Conservation (phyloP, 1,140 invertebrate species). For the Drosophila albomicans region DNA sequence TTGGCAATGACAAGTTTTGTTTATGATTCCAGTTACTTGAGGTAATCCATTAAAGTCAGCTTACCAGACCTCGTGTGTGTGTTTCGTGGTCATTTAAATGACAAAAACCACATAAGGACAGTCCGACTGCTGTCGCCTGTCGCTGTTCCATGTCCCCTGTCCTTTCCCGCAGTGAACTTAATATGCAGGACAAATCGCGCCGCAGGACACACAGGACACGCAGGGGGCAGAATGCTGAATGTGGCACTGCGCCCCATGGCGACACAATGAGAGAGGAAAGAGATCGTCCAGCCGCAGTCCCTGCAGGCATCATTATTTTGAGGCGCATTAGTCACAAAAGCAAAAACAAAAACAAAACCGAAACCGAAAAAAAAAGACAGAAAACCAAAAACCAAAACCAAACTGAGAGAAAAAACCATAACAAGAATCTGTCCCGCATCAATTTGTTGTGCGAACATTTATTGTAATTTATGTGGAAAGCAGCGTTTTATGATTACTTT, state of each 20-base stretch:
- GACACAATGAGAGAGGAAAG: not conserved
- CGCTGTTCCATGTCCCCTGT: too few relatives aligned
- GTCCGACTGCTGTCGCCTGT: not conserved
- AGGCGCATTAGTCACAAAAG: slow-evolving; percentile 35
- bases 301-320: slow-evolving; percentile 41
- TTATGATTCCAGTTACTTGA: slow-evolving; percentile 8
- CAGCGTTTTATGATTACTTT: slow-evolving; percentile 74
- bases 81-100: slow-evolving; percentile 34
- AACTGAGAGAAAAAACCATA: not conserved
- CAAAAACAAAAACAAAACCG: slow-evolving; percentile 7
- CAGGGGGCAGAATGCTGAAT: slow-evolving; percentile 11
- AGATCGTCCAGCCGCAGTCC: slow-evolving; percentile 12
- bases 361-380: not conserved
- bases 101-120: slow-evolving; percentile 26
- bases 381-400: too few relatives aligned
- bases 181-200: slow-evolving; percentile 61
- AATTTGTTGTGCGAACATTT: slow-evolving; percentile 67
- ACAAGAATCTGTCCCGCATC: slow-evolving; percentile 60
- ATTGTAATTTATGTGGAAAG: slow-evolving; percentile 75
- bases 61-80: slow-evolving; percentile 17
- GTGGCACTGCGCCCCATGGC: slow-evolving; percentile 28
- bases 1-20: slow-evolving; percentile 6
- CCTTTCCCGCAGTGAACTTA: slow-evolving; percentile 43
- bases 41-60: slow-evolving; percentile 23
- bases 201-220: slow-evolving; percentile 35